Evolutionary conservation across 1,140 invertebrate species (phyloP), one percentile per base, ranked within the genome.

Genomic region (Drosophila setifemur): DNA sequence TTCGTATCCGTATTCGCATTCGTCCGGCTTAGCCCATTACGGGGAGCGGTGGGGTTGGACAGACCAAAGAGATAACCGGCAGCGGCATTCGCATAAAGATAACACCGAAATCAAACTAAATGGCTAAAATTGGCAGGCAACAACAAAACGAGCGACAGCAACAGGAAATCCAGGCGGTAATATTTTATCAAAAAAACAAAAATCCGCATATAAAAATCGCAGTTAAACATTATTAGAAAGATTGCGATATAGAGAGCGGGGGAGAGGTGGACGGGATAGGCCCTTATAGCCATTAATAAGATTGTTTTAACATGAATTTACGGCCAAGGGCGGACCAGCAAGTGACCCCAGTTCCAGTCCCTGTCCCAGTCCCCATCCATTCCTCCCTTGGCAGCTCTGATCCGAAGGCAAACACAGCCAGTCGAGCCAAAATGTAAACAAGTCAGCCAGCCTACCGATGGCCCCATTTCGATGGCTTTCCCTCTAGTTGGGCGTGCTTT

Each of bases 261-360:
- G 11, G 47, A 6, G 9, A 14, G 12, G 26, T 25, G 11, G 68
- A 8, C 42, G 29, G 44, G 28, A 39, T 28, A 40, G 1, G 37
- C 78, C 73, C 79, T 61, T 60, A 79, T 79, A 71, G 60, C 71
- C 79, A 86, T 85, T 85, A 85, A 85, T 85, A 86, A 85, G 81
- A 85, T 85, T 85, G 79, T 85, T 85, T 79, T 85, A 86, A 53
- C 79, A 86, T 75, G 79, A 85, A 86, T 85, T 85, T 85, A 86
- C 66, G 74, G 79, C 70, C 81, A 48, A 60, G 69, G 45, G 61
- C 61, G 37, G 37, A 12, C 43, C 57, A 52, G 39, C 23, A 37
- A 55, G 39, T 70, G 64, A 73, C 54, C 44, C 48, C 60, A 29
- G 29, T 11, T 23, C 44, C 54, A 14, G 11, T 33, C 23, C 26